Base-by-base conservation (phyloP, 1,140 invertebrate species). In the Mamestra configurata region DNA sequence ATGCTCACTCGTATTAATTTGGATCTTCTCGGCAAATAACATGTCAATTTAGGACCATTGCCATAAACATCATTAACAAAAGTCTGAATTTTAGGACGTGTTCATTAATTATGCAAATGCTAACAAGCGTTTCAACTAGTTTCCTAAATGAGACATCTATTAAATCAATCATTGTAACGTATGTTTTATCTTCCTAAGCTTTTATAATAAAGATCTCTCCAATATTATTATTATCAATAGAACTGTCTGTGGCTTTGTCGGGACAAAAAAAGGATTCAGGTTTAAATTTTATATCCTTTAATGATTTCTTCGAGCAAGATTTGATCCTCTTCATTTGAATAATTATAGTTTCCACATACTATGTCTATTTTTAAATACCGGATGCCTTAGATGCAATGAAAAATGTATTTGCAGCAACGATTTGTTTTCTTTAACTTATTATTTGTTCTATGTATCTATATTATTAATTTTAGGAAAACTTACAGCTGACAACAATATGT, bases 21-120 rank as follows among this genome's bases (percentile, higher is more conserved):
- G 4, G 10, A 37, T 53, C 22, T 13, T 51, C 11, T 70, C 20
- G 0, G 10, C 24, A 27, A 71, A 71, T n/a, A 51, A 11, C 35
- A 18, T 15, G 40, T 37, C 18, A 15, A 57, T 57, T 37, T n/a
- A 55, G 51, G 6, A 37, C 1, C 0, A 15, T 22, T 15, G 71
- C 68, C 46, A 37, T 57, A 18, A 24, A 51, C 11, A 6, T 72
- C 31, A 72, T 1, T 31, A n/a, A 53, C n/a, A 0, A 1, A 55
- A 57, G 35, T 40, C 71, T 7, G 6, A 40, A 43, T 57, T 15
- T 27, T 3, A 37, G 20, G 24, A 43, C 24, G 18, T 40, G 1
- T 73, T 57, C 51, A 73, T 73, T 57, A 55, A 55, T 73, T 73
- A 73, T 73, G 71, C 31, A 37, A 57, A 73, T 73, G 11, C 35